These are phyloP conservation scores for Rhopilema esculentum DNA, from an alignment of 30 jellyfish, hydroid and myxozoan genomes.

Conservation along the genomic window DNA sequence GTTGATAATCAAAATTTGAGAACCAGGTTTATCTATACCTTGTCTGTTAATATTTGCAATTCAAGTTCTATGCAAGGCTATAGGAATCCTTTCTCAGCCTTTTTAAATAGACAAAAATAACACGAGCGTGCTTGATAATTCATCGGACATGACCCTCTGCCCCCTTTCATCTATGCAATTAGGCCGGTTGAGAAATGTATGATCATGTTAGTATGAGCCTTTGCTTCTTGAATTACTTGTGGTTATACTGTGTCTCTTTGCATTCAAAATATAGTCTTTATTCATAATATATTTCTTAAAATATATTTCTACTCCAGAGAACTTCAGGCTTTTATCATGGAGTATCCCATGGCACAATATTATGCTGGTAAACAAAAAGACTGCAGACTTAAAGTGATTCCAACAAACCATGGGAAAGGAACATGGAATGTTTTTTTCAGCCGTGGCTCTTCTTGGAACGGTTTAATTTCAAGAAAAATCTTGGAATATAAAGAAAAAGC, in stretches of 20 bases:
- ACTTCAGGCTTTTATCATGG: constrained; percentile 45
- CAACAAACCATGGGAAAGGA: constrained; percentile 5
- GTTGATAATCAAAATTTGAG: background rate
- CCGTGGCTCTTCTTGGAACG: constrained; percentile 37
- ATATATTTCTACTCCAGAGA: constrained; percentile 16
- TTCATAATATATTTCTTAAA: background rate
- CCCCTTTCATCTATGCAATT: no score
- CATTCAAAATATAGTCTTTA: background rate
- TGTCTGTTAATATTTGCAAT: no score
- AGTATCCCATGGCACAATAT: constrained; percentile 40
- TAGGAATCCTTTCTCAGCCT: background rate
- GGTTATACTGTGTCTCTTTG: background rate
- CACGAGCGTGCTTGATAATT: no score
- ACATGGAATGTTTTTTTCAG: constrained; percentile 35
- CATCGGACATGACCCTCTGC: no score
- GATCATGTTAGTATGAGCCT: no score
- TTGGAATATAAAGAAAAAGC: constrained; percentile 38
- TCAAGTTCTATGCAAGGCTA: no score
- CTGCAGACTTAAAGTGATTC: constrained; percentile 17
- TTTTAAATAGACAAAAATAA: no score
- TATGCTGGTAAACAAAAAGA: constrained; percentile 10
- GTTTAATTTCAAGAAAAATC: constrained; percentile 19
- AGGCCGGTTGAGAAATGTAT: no score
- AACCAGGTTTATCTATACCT: no score
- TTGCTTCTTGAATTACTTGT: background rate